phyloP scores from a whole-genome alignment of 2,797 vertebrate species.

The Semaprochilodus insignis region DNA sequence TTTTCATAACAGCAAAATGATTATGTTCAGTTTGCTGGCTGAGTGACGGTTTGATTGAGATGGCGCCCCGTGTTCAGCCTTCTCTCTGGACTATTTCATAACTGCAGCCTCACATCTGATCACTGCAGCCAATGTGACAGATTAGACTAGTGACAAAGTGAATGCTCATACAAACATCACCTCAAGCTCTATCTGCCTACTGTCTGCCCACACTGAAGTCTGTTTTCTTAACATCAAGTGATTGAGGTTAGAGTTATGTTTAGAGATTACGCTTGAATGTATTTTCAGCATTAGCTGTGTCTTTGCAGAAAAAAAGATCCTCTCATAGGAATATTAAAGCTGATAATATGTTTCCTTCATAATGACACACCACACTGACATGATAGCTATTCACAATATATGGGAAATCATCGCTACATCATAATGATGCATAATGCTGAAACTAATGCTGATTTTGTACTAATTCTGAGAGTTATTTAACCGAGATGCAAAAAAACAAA shows the following conservation, averaged over 20 bases:
- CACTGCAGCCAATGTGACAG: slow-evolving; percentile 19
- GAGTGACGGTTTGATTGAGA: slow-evolving; percentile 51
- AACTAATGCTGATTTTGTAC: no score
- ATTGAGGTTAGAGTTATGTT: slow-evolving; percentile 13
- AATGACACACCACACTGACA: not conserved
- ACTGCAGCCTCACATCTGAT: slow-evolving; percentile 32
- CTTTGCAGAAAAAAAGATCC: not conserved
- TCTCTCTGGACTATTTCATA: slow-evolving; percentile 46
- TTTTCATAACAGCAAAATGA: slow-evolving; percentile 51
- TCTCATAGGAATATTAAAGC: not conserved
- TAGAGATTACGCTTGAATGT: not conserved
- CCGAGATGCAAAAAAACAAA: no score
- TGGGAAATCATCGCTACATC: no score
- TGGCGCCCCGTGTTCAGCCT: slow-evolving; percentile 47
- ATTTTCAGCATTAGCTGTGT: not conserved
- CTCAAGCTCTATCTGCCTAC: slow-evolving; percentile 17
- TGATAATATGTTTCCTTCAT: not conserved
- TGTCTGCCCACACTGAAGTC: slow-evolving; percentile 16
- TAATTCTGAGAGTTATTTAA: no score
- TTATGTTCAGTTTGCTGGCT: slow-evolving; percentile 46
- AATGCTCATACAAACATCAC: slow-evolving; percentile 7
- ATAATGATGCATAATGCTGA: no score
- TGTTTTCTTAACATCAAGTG: slow-evolving; percentile 19
- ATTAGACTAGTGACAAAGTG: slow-evolving; percentile 15
- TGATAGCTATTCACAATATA: not conserved